Evolutionary conservation across 2,888 invertebrate species (phyloP).

Genomic region (Drosophila dives): DNA sequence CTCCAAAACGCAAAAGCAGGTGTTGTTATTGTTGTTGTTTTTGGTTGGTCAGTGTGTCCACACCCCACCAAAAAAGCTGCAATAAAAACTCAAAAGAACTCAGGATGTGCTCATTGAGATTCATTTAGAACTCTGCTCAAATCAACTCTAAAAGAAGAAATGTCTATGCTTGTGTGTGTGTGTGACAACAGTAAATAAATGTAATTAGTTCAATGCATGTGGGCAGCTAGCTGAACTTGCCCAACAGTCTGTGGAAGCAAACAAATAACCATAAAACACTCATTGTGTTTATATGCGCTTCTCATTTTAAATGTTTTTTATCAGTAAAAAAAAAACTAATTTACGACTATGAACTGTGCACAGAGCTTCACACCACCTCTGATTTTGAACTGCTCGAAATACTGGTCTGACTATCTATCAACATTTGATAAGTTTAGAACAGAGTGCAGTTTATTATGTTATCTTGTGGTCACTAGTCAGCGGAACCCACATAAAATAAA

Average conservation of each 20-base stretch:
- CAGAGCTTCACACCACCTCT: constrained; percentile 4
- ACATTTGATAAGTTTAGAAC: constrained; percentile 35
- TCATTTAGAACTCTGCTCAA: constrained; percentile 28
- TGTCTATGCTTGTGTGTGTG: not conserved
- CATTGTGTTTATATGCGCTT: constrained; percentile 7
- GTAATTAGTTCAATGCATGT: constrained; percentile 10
- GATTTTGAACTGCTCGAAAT: constrained; percentile 11
- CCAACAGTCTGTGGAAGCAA: constrained; percentile 16
- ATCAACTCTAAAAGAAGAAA: constrained; percentile 27
- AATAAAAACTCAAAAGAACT: constrained; percentile 25
- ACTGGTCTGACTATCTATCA: constrained; percentile 2
- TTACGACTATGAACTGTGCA: constrained; percentile 47
- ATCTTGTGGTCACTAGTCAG: constrained; percentile 23
- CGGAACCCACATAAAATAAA: constrained; percentile 28
- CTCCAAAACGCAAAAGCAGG: constrained; percentile 21
- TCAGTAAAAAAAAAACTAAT: constrained; percentile 42
- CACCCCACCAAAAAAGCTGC: constrained; percentile 2
- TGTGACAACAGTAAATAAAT: not conserved
- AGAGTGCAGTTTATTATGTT: constrained; percentile 19
- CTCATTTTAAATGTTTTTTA: constrained; percentile 22
- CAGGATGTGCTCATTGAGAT: constrained; percentile 63
- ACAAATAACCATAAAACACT: constrained; percentile 12
- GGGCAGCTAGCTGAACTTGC: not conserved
- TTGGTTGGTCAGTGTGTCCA: constrained; percentile 23
- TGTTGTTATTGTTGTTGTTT: constrained; percentile 9